These are phyloP conservation scores for Arvicanthis niloticus DNA, from an alignment of 2,113 vertebrate genomes.

Conservation along the genomic window DNA sequence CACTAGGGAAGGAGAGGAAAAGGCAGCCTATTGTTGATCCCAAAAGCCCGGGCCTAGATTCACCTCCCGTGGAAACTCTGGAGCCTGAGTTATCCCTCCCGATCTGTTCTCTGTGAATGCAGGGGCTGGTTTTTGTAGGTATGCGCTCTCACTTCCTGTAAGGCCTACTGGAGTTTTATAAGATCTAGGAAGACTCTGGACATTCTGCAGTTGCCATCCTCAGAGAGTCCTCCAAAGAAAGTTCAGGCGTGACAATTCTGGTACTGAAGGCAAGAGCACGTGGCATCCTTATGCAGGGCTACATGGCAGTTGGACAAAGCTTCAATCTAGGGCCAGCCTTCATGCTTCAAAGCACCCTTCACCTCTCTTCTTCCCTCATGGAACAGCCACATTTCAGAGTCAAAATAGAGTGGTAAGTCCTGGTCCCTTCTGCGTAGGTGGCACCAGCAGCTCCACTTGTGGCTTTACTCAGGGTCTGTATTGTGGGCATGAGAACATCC, in stretches of 20 bases:
- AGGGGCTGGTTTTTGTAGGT: not conserved
- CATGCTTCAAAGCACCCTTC: not conserved
- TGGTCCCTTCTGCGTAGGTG: not conserved
- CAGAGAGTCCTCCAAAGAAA: not conserved
- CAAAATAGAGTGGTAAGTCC: not conserved
- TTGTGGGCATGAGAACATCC: not conserved
- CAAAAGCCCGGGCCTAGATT: not conserved
- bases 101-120: not conserved
- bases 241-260: not conserved
- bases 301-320: not conserved
- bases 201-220: not conserved
- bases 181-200: not conserved
- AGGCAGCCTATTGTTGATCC: not conserved
- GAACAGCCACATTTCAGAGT: not conserved
- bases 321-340: not conserved
- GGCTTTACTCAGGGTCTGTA: not conserved
- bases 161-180: not conserved
- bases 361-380: not conserved
- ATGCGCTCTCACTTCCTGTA: too few relatives aligned
- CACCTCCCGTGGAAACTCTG: not conserved
- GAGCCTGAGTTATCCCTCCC: not conserved
- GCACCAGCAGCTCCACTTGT: not conserved
- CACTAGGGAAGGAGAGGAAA: not conserved
- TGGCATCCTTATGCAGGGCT: not conserved
- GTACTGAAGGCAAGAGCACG: fast-evolving